Conservation (phyloP, 37 sponge, comb jelly and placozoan genomes). For the Ephydatia muelleri region DNA sequence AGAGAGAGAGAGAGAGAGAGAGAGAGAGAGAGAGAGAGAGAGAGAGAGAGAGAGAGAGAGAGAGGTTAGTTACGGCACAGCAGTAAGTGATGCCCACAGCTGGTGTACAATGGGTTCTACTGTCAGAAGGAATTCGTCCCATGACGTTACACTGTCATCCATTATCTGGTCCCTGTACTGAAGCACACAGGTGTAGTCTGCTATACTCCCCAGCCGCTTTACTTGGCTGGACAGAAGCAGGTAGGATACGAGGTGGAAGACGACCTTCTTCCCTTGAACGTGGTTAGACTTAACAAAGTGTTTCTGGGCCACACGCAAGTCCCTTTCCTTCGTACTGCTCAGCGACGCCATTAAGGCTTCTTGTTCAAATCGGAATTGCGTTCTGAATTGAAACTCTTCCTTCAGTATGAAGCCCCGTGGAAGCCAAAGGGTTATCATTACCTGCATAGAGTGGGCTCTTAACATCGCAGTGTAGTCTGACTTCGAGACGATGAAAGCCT, state of each 20-base stretch:
- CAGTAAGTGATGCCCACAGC: not conserved
- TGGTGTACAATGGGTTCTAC: conserved; percentile 16
- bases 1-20: too few relatives aligned
- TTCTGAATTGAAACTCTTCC: conserved; percentile 30
- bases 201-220: conserved; percentile 10
- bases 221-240: conserved; percentile 37
- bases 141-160: not conserved
- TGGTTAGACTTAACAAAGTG: conserved; percentile 58
- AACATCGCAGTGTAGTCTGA: conserved; percentile 28
- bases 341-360: conserved; percentile 14
- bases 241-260: conserved; percentile 54
- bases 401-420: conserved; percentile 14
- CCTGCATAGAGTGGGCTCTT: conserved; percentile 31
- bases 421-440: conserved; percentile 49
- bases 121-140: conserved; percentile 3
- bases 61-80: not conserved
- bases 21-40: too few relatives aligned
- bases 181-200: conserved; percentile 37
- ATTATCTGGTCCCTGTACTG: conserved; percentile 6
- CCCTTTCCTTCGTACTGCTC: conserved; percentile 37
- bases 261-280: conserved; percentile 43
- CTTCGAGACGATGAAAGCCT: conserved; percentile 49
- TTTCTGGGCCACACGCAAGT: conserved; percentile 67
- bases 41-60: not conserved
- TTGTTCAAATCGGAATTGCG: conserved; percentile 20